Evolutionary conservation across 1,140 invertebrate genomes (phyloP).

Genomic region (Penaeus indicus): DNA sequence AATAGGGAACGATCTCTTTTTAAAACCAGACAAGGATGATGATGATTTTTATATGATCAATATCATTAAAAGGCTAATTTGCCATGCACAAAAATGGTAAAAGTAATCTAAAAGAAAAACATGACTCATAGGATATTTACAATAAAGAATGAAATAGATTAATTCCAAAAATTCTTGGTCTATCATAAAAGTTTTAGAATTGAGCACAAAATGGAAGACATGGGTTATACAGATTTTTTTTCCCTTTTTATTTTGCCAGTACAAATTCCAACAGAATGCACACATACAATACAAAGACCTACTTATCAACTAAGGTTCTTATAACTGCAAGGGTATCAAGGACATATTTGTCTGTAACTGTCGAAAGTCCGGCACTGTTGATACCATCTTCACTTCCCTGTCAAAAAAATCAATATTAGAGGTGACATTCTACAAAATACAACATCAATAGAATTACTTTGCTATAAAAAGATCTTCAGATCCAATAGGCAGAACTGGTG

Average conservation of each 20-base stretch:
- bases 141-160: background rate
- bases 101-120: background rate
- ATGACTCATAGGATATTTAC: background rate
- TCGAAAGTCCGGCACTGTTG: slow-evolving; percentile 48
- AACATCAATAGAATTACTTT: background rate
- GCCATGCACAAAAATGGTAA: background rate
- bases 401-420: slow-evolving; percentile 4
- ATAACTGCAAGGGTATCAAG: slow-evolving; percentile 85
- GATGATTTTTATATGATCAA: background rate
- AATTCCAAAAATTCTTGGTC: background rate
- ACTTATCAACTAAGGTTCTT: slow-evolving; percentile 87
- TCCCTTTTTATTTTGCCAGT: background rate
- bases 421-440: background rate
- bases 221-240: background rate
- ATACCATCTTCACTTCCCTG: slow-evolving; percentile 49
- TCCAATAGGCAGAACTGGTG: too few species aligned
- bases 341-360: slow-evolving; percentile 76
- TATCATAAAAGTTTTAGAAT: too few species aligned
- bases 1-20: slow-evolving; percentile 58
- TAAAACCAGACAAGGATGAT: background rate
- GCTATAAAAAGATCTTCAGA: too few species aligned
- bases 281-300: slow-evolving; percentile 68
- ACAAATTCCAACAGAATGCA: background rate
- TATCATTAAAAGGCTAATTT: background rate
- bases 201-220: background rate